A percentile compares a stretch with the other conserved stretches of the same genome.
Conservation (phyloP, 2,797 vertebrate species). For the Cephalopachus bancanus region DNA sequence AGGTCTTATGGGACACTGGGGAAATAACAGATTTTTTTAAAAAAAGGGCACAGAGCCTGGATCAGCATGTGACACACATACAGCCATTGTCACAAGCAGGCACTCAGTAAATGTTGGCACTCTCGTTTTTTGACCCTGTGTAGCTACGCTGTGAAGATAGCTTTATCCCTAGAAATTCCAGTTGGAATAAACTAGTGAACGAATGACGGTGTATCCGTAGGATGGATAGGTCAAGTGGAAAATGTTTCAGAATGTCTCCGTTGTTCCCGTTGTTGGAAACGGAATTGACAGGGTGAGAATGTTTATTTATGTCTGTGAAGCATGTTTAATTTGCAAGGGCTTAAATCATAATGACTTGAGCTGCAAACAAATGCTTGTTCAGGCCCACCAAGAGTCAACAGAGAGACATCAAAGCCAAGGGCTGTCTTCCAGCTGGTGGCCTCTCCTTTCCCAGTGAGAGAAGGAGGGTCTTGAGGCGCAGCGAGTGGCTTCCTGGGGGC, state of each 20-base stretch:
- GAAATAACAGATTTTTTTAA: background rate
- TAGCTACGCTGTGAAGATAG: background rate
- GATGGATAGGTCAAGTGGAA: background rate
- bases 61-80: background rate
- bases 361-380: slow-evolving; percentile 23
- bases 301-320: slow-evolving; percentile 3
- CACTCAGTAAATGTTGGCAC: background rate
- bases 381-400: background rate
- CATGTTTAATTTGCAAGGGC: background rate
- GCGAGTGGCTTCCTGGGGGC: background rate
- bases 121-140: background rate
- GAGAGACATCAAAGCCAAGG: background rate
- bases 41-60: background rate
- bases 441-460: background rate
- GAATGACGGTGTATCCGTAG: background rate
- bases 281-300: background rate
- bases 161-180: background rate
- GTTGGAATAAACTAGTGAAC: background rate
- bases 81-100: background rate
- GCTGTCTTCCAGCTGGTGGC: background rate
- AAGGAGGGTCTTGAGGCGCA: background rate
- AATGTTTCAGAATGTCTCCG: background rate
- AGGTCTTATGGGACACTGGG: background rate
- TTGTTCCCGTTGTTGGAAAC: background rate
- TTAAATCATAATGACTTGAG: slow-evolving; percentile 6